Percentiles rank a stretch among this genome's conserved stretches.
phyloP scores from a whole-genome alignment of 2,113 vertebrate species.

The Thryonomys swinderianus region DNA sequence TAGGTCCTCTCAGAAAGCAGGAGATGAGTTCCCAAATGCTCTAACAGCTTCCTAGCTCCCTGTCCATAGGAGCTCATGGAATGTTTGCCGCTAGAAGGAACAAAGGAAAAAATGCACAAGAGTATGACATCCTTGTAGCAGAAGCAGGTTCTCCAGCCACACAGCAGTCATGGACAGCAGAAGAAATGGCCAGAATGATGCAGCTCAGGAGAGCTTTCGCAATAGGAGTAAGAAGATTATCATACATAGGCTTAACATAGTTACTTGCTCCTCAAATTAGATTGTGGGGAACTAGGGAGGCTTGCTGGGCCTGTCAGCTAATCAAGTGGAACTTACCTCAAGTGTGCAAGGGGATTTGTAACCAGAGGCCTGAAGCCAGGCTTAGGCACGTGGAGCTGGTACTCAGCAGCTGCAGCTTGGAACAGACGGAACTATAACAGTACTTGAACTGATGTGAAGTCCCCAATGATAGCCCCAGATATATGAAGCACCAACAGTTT shows the following conservation, averaged over 20 bases:
- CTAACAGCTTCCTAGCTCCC: not conserved
- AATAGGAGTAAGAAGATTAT: slow-evolving; percentile 51
- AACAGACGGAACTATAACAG: slow-evolving; percentile 32
- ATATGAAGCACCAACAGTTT: slow-evolving; percentile 58
- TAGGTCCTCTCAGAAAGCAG: slow-evolving; percentile 15
- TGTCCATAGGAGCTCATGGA: not conserved
- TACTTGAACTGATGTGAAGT: slow-evolving; percentile 2
- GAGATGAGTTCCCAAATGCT: not conserved
- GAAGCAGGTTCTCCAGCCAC: not conserved
- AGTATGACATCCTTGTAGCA: not conserved
- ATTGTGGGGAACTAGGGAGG: not conserved
- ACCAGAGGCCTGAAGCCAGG: not conserved
- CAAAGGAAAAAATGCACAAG: not conserved
- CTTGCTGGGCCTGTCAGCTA: not conserved
- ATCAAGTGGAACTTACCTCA: slow-evolving; percentile 22
- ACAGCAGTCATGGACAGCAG: not conserved
- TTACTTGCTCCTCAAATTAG: slow-evolving; percentile 66
- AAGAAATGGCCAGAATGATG: slow-evolving; percentile 15
- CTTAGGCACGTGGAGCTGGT: not conserved
- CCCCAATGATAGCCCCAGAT: slow-evolving; percentile 44
- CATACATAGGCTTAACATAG: slow-evolving; percentile 26
- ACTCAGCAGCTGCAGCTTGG: not conserved
- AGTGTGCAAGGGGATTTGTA: not conserved
- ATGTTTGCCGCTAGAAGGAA: not conserved
- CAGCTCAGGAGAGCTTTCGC: slow-evolving; percentile 45